Base-by-base conservation (phyloP, 2,113 vertebrate species). In the Misgurnus anguillicaudatus region DNA sequence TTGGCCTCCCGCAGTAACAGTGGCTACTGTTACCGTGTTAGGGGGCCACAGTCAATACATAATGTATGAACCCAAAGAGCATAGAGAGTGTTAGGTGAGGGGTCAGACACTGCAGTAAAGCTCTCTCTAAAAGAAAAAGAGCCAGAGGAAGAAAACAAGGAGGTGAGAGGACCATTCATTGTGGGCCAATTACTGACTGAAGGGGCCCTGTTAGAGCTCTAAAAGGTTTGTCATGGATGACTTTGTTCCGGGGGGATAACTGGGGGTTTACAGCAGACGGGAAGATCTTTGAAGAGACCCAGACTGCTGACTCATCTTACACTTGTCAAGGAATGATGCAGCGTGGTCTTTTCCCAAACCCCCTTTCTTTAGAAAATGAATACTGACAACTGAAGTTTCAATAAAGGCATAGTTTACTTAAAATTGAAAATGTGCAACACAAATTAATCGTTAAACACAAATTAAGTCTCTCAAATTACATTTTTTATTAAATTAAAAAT, bases 91-190 rank as follows among this genome's bases (percentile, higher is more conserved):
- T 17, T 57, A 38, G 31, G 77, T 62, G 77, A 62, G 47, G 67
- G 17, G 19, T 61, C 69, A 42, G 6, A 68, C 41, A 41, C 48
- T 39, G 38, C n/a, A 21, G 14, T 53, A 55, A 57, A 53, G 17
- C 36, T 41, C 41, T 19, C 75, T 47, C 36, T 19, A 41, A 75
- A 80, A 51, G 36, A 77, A 16, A 72, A 38, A 72, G 72, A 63
- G 51, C 55, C 64, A 78, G 67, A 83, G 78, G 82, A 62, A 78
- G 58, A 64, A 80, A 78, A 82, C 79, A 85, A 74, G 47, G 73
- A 84, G 80, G 85, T 85, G 72, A 85, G 75, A 77, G 79, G 82
- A n/a, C 82, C 82, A 84, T 90, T 92, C 89, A 90, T 69, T 84
- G 81, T 65, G 57, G 77, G 84, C 82, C 84, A 87, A 84, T 90